Percentiles rank a stretch among this genome's conserved stretches.
phyloP scores from a whole-genome alignment of 2,797 vertebrate species.

The Manis crassicaudata region DNA sequence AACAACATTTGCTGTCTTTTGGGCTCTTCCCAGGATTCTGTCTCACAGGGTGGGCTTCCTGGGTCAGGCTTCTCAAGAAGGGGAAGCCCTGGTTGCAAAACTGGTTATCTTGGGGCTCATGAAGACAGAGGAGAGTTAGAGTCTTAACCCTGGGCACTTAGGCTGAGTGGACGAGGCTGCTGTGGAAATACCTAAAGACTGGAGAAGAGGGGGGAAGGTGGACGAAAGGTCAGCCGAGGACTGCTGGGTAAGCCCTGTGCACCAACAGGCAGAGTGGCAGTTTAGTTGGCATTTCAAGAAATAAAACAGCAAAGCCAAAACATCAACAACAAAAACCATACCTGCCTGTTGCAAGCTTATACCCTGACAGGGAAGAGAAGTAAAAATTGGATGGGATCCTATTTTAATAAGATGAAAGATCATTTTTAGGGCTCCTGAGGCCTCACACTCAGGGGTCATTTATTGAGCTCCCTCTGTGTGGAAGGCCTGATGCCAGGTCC shows the following conservation, averaged over 20 bases:
- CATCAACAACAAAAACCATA: neutral
- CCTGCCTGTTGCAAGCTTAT: neutral
- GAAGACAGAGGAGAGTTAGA: neutral
- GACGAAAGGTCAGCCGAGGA: neutral
- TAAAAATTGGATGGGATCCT: neutral
- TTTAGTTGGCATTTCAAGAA: neutral
- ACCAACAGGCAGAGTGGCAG: neutral
- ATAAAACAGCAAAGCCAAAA: neutral
- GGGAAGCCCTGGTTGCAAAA: neutral
- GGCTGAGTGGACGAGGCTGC: neutral
- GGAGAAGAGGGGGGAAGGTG: fast-evolving
- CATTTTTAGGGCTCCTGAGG: neutral
- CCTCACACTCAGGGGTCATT: neutral
- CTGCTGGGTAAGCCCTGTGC: neutral
- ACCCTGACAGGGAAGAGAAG: neutral
- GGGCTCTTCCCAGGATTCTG: neutral
- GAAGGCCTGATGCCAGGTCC: neutral
- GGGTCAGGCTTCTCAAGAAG: neutral
- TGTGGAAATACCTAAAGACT: neutral
- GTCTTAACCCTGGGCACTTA: neutral
- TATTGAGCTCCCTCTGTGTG: too few species aligned
- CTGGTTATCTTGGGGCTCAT: neutral
- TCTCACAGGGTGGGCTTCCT: neutral
- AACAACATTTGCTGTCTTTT: neutral
- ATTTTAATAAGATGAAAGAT: neutral